Evolutionary conservation across 2,113 vertebrate genomes (phyloP).

Genomic region (Lepisosteus osseus): DNA sequence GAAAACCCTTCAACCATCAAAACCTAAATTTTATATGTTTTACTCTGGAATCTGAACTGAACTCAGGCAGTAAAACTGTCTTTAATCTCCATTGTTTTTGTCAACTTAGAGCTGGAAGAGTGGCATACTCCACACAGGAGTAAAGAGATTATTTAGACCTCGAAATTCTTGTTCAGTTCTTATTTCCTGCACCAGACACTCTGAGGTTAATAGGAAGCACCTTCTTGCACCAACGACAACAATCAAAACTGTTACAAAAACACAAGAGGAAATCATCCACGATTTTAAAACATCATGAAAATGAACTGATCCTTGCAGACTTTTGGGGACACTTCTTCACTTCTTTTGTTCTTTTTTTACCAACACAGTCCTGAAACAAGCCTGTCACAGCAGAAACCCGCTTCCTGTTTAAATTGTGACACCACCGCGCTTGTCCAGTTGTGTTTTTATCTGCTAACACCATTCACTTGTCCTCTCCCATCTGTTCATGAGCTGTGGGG

Average conservation of each 20-base stretch:
- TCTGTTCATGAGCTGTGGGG: background rate
- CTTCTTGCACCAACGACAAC: conserved; percentile 3
- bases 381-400: too few relatives aligned
- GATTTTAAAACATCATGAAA: background rate
- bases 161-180: conserved; percentile 9
- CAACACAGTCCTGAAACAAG: too few relatives aligned
- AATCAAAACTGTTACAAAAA: background rate
- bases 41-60: conserved; percentile 19
- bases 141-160: conserved; percentile 10
- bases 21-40: conserved; percentile 30
- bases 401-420: too few relatives aligned
- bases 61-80: conserved; percentile 14
- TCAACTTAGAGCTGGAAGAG: conserved; percentile 10
- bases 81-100: conserved; percentile 19
- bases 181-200: conserved; percentile 9
- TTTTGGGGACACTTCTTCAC: conserved; percentile 9
- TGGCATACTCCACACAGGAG: background rate
- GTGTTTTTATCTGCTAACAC: too few relatives aligned
- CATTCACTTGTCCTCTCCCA: background rate
- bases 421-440: too few relatives aligned
- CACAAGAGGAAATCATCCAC: background rate
- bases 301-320: conserved; percentile 3
- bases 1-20: conserved; percentile 5
- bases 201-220: conserved; percentile 3
- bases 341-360: background rate